phyloP scores from a whole-genome alignment of 2,113 vertebrate species.

The Labeo rohita region DNA sequence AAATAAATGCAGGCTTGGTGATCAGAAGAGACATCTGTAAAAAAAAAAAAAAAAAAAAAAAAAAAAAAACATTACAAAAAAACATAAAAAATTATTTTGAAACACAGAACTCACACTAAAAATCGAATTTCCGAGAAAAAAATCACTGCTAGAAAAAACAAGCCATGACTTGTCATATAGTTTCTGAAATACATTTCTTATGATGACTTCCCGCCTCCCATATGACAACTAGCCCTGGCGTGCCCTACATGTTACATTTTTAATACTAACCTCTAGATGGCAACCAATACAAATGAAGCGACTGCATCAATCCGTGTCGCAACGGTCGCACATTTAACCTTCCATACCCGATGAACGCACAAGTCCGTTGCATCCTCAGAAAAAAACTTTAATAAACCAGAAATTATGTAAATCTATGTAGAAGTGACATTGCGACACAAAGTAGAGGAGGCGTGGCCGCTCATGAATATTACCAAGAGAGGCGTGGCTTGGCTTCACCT shows the following conservation, averaged over 20 bases:
- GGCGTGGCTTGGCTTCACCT: constrained; percentile 55
- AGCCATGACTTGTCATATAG: not conserved
- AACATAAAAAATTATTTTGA: too few relatives aligned
- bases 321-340: not conserved
- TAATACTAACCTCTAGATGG: constrained; percentile 35
- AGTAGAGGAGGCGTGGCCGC: constrained; percentile 3
- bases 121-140: too few relatives aligned
- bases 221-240: not conserved
- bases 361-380: not conserved
- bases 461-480: constrained; percentile 39
- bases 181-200: not conserved
- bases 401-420: not conserved
- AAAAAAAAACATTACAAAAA: too few relatives aligned
- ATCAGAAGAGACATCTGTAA: too few relatives aligned
- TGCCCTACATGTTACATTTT: not conserved
- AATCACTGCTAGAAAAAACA: too few relatives aligned
- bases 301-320: not conserved
- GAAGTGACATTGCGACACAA: not conserved
- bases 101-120: too few relatives aligned
- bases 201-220: too few relatives aligned
- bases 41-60: too few relatives aligned
- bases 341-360: not conserved
- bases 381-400: not conserved
- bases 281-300: constrained; percentile 26
- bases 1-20: too few relatives aligned